phyloP scores from a whole-genome alignment of 2,113 vertebrate species.

The Sturnus vulgaris region DNA sequence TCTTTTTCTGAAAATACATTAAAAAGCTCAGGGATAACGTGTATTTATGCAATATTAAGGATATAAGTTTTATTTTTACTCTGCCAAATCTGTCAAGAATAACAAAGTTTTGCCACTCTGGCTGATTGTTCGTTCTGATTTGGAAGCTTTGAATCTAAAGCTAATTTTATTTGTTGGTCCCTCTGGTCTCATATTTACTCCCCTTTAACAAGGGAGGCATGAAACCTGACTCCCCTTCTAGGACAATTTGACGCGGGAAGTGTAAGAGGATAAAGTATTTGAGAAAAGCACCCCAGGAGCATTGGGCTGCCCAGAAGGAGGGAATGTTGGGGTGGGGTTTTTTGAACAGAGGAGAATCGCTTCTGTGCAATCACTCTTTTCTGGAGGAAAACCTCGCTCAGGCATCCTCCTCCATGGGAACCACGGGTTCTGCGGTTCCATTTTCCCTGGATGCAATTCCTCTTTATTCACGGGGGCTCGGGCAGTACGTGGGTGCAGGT shows the following conservation, averaged over 20 bases:
- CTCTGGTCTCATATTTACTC: not conserved
- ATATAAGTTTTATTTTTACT: not conserved
- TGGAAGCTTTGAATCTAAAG: not conserved
- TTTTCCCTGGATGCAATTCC: not conserved
- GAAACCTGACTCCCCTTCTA: not conserved
- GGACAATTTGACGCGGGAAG: not conserved
- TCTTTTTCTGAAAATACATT: not conserved
- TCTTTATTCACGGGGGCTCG: not conserved
- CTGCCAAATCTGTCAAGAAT: not conserved
- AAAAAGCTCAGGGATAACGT: not conserved
- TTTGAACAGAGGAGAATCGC: not conserved
- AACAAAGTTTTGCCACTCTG: not conserved
- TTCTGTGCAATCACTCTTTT: not conserved
- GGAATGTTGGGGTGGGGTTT: not conserved
- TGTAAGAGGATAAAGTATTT: not conserved
- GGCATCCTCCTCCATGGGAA: not conserved
- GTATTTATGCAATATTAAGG: not conserved
- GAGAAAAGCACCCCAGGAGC: not conserved
- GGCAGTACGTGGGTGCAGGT: not conserved
- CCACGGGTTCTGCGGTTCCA: not conserved
- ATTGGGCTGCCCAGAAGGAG: not conserved
- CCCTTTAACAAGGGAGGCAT: not conserved
- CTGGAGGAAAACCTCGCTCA: not conserved
- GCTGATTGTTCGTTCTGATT: not conserved
- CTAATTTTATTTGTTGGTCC: not conserved